Percentiles rank a stretch among this genome's conserved stretches.
These are phyloP conservation scores for Tragelaphus oryx DNA, from an alignment of 2,797 vertebrate genomes.

Conservation along the genomic window DNA sequence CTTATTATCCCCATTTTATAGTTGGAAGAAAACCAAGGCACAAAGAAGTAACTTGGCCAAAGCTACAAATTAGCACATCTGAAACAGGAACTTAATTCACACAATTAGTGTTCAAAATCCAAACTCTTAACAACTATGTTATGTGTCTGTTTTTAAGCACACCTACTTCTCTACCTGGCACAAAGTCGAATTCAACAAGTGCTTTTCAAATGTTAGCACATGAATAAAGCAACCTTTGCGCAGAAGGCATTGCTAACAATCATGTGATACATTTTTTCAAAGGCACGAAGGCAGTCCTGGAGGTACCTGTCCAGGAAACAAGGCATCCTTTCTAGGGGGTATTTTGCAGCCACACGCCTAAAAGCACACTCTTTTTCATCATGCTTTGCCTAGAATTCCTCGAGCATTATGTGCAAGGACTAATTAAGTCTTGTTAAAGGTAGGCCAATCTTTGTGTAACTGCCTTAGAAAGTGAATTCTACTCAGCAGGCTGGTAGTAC, in stretches of 20 bases:
- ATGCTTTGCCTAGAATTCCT: constrained; percentile 31
- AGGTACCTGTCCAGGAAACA: neutral
- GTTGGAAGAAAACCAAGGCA: constrained; percentile 6
- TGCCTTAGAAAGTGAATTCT: constrained; percentile 70
- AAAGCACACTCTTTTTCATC: neutral
- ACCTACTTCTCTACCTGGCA: neutral
- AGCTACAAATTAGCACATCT: neutral
- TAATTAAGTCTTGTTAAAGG: constrained; percentile 63
- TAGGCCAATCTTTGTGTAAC: constrained; percentile 64
- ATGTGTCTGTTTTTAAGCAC: neutral
- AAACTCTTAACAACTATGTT: neutral
- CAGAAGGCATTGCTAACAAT: neutral
- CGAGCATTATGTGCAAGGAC: constrained; percentile 45
- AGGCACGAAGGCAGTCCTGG: neutral
- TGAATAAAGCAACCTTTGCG: neutral
- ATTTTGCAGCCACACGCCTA: neutral
- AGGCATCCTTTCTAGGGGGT: neutral
- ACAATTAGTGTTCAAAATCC: neutral
- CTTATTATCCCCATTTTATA: neutral
- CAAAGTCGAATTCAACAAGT: constrained; percentile 37
- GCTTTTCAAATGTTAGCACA: constrained; percentile 4
- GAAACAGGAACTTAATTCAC: neutral
- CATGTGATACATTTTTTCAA: neutral
- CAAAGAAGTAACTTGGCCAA: neutral
- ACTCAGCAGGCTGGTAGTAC: constrained; percentile 59